These are phyloP conservation scores for Eudyptes chrysolophus DNA, from an alignment of 2,113 vertebrate genomes.

Conservation along the genomic window DNA sequence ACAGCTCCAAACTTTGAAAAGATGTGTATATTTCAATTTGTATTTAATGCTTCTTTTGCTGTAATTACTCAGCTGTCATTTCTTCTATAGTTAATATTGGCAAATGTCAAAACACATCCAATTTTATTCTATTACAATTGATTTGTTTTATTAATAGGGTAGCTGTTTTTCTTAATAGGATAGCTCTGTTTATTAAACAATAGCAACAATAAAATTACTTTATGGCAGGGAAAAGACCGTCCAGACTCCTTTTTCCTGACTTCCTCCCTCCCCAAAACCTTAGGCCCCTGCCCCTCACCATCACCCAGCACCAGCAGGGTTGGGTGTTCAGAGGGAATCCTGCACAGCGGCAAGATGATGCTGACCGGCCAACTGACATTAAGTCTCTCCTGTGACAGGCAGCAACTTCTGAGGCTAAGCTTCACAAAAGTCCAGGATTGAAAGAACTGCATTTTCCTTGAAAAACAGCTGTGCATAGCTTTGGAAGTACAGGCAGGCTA, in stretches of 20 bases:
- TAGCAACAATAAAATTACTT: neutral
- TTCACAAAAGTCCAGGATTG: neutral
- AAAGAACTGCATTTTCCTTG: neutral
- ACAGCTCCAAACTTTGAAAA: neutral
- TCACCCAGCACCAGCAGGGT: neutral
- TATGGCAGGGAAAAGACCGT: neutral
- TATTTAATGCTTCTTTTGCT: neutral
- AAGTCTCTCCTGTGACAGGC: neutral
- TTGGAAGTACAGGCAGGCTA: neutral
- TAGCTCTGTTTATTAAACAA: neutral
- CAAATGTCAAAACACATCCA: neutral
- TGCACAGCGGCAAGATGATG: rapidly evolving
- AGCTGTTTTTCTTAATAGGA: neutral
- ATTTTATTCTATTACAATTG: neutral
- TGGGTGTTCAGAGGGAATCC: neutral
- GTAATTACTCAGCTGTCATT: neutral
- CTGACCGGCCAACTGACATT: neutral
- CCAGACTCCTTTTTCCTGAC: neutral
- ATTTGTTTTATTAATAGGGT: neutral
- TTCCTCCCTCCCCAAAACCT: neutral
- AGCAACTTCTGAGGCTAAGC: neutral
- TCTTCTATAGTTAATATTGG: neutral
- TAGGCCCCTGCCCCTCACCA: too few species aligned
- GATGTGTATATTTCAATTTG: neutral
- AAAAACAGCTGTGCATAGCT: neutral